Conservation (phyloP, 1,140 invertebrate genomes). For the Papilio polytes region DNA sequence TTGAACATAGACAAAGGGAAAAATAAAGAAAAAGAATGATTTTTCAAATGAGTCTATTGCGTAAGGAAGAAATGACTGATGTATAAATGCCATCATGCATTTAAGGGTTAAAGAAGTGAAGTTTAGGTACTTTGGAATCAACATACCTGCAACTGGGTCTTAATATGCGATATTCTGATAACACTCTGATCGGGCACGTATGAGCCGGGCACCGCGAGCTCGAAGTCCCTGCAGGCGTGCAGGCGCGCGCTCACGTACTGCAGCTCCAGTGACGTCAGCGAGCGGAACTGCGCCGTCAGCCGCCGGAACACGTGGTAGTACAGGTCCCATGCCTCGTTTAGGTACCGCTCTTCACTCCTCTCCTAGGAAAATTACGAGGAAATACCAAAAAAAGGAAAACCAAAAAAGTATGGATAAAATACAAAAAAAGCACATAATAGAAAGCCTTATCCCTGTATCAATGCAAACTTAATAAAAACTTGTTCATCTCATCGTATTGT, state of each 20-base stretch:
- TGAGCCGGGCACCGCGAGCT: slow-evolving; percentile 97
- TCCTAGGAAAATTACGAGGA: slow-evolving; percentile 63
- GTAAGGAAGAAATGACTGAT: no score
- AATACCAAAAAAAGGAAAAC: no score
- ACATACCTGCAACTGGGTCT: slow-evolving; percentile 91
- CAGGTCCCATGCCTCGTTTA: slow-evolving; percentile 99
- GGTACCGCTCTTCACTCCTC: slow-evolving; percentile 93
- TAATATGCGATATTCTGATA: slow-evolving; percentile 95
- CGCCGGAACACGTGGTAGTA: slow-evolving; percentile 99
- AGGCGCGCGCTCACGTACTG: slow-evolving; percentile 98
- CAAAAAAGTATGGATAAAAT: no score
- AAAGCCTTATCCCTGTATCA: no score
- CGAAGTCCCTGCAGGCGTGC: slow-evolving; percentile 94
- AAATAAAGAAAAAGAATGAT: no score
- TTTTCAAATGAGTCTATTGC: no score
- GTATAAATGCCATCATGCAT: no score
- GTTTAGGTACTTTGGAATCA: neutral
- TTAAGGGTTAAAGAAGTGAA: no score
- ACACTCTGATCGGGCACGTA: slow-evolving; percentile 95
- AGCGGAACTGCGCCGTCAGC: slow-evolving; percentile 97
- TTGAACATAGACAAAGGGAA: no score
- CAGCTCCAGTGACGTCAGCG: slow-evolving; percentile 94
- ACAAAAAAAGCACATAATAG: no score
- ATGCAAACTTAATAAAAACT: no score
- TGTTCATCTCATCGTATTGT: no score